Conservation (phyloP, 2,113 vertebrate genomes). For the Gallinago jamesoni region DNA sequence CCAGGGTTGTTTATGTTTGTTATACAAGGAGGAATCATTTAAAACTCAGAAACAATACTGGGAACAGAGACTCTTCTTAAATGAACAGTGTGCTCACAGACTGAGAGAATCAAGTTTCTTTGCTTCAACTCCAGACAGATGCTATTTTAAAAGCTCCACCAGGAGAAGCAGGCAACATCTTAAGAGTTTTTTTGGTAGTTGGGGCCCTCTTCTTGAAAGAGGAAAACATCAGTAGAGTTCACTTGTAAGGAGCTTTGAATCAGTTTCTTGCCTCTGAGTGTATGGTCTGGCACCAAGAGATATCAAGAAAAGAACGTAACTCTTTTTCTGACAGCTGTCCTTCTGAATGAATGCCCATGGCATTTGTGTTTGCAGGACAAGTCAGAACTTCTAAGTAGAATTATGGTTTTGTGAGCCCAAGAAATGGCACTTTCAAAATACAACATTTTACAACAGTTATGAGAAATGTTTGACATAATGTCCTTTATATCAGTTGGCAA, state of each 20-base stretch:
- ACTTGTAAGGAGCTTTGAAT: not conserved
- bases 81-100: not conserved
- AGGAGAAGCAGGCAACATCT: not conserved
- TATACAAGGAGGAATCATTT: not conserved
- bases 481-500: not conserved
- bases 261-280: not conserved
- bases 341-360: not conserved
- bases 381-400: not conserved
- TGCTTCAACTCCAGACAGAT: not conserved
- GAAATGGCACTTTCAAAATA: not conserved
- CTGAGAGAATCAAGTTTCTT: not conserved
- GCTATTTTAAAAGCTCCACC: not conserved
- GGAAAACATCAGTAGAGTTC: not conserved
- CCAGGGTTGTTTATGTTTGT: not conserved
- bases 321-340: slow-evolving; percentile 21
- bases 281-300: not conserved
- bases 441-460: not conserved
- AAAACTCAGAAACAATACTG: not conserved
- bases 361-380: slow-evolving; percentile 15
- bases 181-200: not conserved
- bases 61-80: not conserved
- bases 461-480: not conserved
- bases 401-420: not conserved
- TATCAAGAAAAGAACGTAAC: slow-evolving; percentile 6
- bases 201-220: not conserved